phyloP scores from a whole-genome alignment of 2,888 invertebrate species.

The Sacculina carcini region DNA sequence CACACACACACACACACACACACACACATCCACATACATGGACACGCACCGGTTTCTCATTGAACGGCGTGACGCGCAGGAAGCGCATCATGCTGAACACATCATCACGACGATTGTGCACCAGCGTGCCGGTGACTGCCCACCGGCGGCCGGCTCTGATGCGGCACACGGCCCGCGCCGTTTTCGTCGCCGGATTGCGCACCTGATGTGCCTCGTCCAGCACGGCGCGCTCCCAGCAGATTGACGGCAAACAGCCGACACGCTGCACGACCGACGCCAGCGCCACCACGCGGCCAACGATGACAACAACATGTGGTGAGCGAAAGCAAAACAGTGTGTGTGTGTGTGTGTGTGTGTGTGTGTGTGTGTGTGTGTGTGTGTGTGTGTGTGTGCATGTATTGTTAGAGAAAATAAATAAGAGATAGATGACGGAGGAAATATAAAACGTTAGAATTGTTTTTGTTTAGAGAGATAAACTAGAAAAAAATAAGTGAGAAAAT shows the following conservation, averaged over 20 bases:
- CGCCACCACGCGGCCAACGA: neutral
- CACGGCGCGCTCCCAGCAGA: conserved; percentile 61
- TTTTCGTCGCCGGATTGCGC: conserved; percentile 55
- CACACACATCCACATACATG: too few species aligned
- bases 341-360: too few species aligned
- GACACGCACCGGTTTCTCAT: conserved; percentile 32
- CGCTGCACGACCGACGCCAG: neutral
- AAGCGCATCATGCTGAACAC: conserved; percentile 32
- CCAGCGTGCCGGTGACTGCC: conserved; percentile 79
- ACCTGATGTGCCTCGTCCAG: conserved; percentile 83
- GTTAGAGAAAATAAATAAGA: too few species aligned
- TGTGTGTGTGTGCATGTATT: too few species aligned
- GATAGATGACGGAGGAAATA: too few species aligned
- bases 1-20: neutral
- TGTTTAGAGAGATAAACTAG: too few species aligned
- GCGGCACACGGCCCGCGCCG: conserved; percentile 39
- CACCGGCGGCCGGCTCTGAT: conserved; percentile 38
- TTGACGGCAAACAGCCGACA: conserved; percentile 33
- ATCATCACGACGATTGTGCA: conserved; percentile 70
- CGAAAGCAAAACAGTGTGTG: too few species aligned
- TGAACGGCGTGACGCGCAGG: conserved; percentile 59
- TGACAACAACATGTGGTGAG: neutral
- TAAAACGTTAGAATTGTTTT: too few species aligned
- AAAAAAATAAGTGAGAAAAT: too few species aligned
- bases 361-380: too few species aligned